Evolutionary conservation across 1,140 invertebrate genomes (phyloP).

Genomic region (Drosophila aff.): DNA sequence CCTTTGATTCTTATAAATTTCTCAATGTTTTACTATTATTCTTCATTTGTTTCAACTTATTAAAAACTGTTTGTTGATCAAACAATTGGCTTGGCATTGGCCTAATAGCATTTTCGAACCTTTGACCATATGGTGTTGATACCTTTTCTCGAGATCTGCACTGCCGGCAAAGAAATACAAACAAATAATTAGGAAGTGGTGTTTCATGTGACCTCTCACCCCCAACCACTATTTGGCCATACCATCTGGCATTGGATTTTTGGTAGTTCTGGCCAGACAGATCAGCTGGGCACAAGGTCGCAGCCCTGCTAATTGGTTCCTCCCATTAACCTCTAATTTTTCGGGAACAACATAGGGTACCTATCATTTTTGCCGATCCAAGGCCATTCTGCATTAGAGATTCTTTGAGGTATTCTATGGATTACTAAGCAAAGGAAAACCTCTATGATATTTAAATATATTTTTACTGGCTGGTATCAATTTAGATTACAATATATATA

Average conservation of each 20-base stretch:
- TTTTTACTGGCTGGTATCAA: neutral
- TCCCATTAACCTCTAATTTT: neutral
- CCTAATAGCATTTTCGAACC: neutral
- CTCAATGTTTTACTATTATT: neutral
- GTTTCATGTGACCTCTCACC: neutral
- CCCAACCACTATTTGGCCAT: conserved; percentile 11
- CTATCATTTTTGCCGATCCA: neutral
- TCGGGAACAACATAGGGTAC: neutral
- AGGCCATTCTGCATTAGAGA: neutral
- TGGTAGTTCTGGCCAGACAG: neutral
- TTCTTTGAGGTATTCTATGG: neutral
- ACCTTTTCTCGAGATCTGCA: conserved; percentile 23
- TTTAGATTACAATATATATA: too few species aligned
- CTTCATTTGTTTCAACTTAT: neutral
- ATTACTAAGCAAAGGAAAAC: too few species aligned
- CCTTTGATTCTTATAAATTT: neutral
- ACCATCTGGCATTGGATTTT: conserved; percentile 19
- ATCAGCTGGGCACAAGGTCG: conserved; percentile 23
- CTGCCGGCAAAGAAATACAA: conserved; percentile 28
- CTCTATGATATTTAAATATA: neutral
- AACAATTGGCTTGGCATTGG: conserved; percentile 3
- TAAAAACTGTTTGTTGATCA: neutral
- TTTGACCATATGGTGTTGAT: conserved; percentile 29
- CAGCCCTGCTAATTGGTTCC: neutral
- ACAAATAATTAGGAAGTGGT: conserved; percentile 32